These are phyloP conservation scores for zebrafish (Danio rerio) DNA, from an alignment of 2,113 vertebrate genomes.

Conservation along the genomic window DNA sequence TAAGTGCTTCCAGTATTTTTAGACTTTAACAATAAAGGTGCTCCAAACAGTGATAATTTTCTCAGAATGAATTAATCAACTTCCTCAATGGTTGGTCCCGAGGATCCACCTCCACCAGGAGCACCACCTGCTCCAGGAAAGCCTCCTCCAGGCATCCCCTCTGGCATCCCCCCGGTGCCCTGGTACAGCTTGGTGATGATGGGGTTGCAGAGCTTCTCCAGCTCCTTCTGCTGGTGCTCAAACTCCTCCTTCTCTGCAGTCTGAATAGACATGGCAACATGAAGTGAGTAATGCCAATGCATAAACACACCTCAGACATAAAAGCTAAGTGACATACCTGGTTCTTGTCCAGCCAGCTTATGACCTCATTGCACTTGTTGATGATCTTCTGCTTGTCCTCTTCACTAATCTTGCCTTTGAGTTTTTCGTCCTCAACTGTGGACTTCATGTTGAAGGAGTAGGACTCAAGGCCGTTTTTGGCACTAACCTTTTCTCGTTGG, in stretches of 20 bases:
- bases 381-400: conserved; percentile 88
- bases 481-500: conserved; percentile 85
- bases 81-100: conserved; percentile 78
- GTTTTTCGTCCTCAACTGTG: conserved; percentile 89
- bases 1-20: neutral
- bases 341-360: conserved; percentile 89
- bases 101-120: conserved; percentile 65
- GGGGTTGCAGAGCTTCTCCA: conserved; percentile 69
- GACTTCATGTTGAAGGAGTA: conserved; percentile 91
- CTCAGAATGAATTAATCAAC: conserved; percentile 69
- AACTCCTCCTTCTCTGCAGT: conserved; percentile 93
- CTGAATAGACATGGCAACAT: conserved; percentile 49
- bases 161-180: conserved; percentile 57
- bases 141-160: conserved; percentile 66
- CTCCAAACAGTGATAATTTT: neutral
- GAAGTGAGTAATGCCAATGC: neutral
- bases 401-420: conserved; percentile 87
- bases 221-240: conserved; percentile 83
- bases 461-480: conserved; percentile 87
- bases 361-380: conserved; percentile 87
- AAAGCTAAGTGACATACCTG: conserved; percentile 72
- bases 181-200: conserved; percentile 80
- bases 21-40: conserved; percentile 26
- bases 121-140: conserved; percentile 66
- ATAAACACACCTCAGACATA: neutral